Conservation (phyloP, 2,113 vertebrate species). For the Athene cunicularia region DNA sequence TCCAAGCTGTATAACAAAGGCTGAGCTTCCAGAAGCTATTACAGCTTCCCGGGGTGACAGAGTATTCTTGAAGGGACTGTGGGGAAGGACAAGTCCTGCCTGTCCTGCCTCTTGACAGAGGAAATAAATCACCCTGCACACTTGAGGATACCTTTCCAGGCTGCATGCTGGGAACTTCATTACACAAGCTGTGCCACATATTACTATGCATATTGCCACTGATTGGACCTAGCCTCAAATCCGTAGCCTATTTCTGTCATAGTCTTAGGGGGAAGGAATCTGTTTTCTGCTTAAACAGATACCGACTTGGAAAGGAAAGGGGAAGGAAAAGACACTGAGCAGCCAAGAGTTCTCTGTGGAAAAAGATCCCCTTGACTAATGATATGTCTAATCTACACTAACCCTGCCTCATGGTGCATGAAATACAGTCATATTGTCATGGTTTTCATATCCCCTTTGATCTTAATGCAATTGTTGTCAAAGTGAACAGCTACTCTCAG, state of each 20-base stretch:
- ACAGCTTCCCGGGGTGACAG: constrained; percentile 71
- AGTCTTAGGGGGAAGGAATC: constrained; percentile 82
- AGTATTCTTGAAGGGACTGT: constrained; percentile 84
- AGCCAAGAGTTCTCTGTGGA: constrained; percentile 65
- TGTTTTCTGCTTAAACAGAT: constrained; percentile 83
- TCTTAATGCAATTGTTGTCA: constrained; percentile 57
- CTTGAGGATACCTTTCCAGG: constrained; percentile 97
- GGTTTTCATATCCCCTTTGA: constrained; percentile 55
- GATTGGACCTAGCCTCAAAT: constrained; percentile 86
- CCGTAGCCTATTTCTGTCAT: constrained; percentile 94
- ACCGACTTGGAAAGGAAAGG: constrained; percentile 69
- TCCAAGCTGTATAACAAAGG: constrained; percentile 45
- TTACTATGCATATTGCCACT: constrained; percentile 96
- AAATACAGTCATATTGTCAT: constrained; percentile 61
- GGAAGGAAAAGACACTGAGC: constrained; percentile 60
- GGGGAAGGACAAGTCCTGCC: constrained; percentile 94
- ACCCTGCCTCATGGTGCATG: constrained; percentile 41
- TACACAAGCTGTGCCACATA: constrained; percentile 95
- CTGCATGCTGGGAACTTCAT: constrained; percentile 99
- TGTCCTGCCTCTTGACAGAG: constrained; percentile 97
- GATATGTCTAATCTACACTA: constrained; percentile 68
- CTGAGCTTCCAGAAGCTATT: constrained; percentile 53
- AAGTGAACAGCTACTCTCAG: constrained; percentile 9
- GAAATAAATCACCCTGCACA: constrained; percentile 98
- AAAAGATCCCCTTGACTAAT: constrained; percentile 69